A percentile compares a stretch with the other conserved stretches of the same genome.
These are phyloP conservation scores for Malacosoma neustria DNA, from an alignment of 2,888 invertebrate genomes.

Conservation along the genomic window DNA sequence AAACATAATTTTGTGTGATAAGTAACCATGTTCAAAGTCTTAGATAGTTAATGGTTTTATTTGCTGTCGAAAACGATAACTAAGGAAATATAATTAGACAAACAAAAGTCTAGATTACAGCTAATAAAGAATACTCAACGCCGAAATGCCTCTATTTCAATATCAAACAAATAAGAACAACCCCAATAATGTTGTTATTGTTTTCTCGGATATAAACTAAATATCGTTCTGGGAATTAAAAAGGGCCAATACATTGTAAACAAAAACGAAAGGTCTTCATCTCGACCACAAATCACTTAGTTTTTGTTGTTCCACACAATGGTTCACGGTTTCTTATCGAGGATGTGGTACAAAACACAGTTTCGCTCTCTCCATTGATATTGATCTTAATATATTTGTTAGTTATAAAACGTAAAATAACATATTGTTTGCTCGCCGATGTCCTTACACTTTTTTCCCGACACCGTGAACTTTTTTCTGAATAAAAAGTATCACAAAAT, in stretches of 20 bases:
- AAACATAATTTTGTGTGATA: too few species aligned
- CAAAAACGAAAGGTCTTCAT: slow-evolving; percentile 52
- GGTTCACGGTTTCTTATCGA: slow-evolving; percentile 21
- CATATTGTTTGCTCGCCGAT: too few species aligned
- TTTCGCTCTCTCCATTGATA: slow-evolving; percentile 25
- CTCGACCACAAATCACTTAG: slow-evolving; percentile 51
- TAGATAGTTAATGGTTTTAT: too few species aligned
- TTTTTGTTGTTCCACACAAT: slow-evolving; percentile 27
- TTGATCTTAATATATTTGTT: slow-evolving; percentile 2
- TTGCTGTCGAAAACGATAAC: too few species aligned
- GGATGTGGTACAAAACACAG: slow-evolving; percentile 28
- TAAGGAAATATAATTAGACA: too few species aligned
- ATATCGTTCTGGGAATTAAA: slow-evolving; percentile 21
- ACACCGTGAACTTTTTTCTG: too few species aligned
- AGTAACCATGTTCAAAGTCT: too few species aligned
- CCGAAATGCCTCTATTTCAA: neutral
- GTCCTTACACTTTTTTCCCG: too few species aligned
- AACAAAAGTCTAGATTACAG: too few species aligned
- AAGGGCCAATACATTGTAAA: slow-evolving; percentile 22
- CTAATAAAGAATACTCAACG: neutral
- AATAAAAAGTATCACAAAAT: too few species aligned
- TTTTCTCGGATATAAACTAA: slow-evolving; percentile 13
- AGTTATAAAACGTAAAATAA: neutral
- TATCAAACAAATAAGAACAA: neutral
- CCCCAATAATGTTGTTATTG: slow-evolving; percentile 9